Conservation (phyloP, 1,140 invertebrate species). For the Coelopa frigida region DNA sequence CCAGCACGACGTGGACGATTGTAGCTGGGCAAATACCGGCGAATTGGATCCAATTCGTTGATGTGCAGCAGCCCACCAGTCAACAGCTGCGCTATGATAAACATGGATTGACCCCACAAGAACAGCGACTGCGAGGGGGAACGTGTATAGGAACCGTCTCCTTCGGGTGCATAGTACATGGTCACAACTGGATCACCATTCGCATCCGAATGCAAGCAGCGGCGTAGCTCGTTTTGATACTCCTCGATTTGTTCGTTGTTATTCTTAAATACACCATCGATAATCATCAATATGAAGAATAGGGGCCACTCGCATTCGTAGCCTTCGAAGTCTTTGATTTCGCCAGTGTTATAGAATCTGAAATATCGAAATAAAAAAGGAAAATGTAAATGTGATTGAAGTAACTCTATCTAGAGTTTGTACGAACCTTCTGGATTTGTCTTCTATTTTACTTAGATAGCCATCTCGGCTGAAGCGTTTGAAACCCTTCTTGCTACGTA, state of each 20-base stretch:
- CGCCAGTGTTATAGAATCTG: conserved; percentile 55
- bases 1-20: conserved; percentile 85
- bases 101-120: conserved; percentile 90
- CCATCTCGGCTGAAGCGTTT: conserved; percentile 95
- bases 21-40: conserved; percentile 91
- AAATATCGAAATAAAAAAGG: conserved; percentile 1
- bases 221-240: conserved; percentile 78
- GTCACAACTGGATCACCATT: conserved; percentile 77
- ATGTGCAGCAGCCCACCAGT: conserved; percentile 83
- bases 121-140: conserved; percentile 47
- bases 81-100: conserved; percentile 86
- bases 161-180: conserved; percentile 83
- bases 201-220: conserved; percentile 66
- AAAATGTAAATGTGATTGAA: neutral
- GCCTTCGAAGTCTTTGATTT: conserved; percentile 85
- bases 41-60: conserved; percentile 92
- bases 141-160: conserved; percentile 48
- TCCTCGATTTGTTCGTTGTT: conserved; percentile 87
- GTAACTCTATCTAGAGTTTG: neutral
- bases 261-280: conserved; percentile 86
- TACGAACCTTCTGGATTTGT: conserved; percentile 58
- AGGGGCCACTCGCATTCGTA: conserved; percentile 98
- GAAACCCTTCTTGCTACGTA: conserved; percentile 88
- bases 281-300: conserved; percentile 92
- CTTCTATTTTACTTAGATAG: conserved; percentile 83